Percentiles rank a stretch among this genome's conserved stretches.
phyloP scores from a whole-genome alignment of 2,113 vertebrate species.

The Oryzias curvinotus region DNA sequence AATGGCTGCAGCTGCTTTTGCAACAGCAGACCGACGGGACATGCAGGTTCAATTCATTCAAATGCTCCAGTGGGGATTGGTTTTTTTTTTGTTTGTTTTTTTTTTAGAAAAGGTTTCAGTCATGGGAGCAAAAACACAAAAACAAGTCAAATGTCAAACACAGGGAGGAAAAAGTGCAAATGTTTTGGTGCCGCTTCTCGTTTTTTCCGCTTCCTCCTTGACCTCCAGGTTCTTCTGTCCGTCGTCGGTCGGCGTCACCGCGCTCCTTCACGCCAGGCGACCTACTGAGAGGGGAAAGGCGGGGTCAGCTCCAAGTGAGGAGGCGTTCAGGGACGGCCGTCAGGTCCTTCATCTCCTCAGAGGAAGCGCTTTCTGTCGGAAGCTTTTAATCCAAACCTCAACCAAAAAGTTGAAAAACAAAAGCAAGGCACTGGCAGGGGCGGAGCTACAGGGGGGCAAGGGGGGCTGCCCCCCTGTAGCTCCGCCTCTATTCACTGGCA shows the following conservation, averaged over 20 bases:
- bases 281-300: conserved; percentile 72
- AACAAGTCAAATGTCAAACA: conserved; percentile 69
- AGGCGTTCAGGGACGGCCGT: no score
- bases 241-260: conserved; percentile 63
- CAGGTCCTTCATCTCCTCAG: no score
- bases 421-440: no score
- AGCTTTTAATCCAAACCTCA: no score
- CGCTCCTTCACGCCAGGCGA: conserved; percentile 76
- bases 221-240: conserved; percentile 47
- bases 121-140: conserved; percentile 52
- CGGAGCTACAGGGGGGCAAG: no score
- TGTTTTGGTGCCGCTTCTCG: conserved; percentile 78
- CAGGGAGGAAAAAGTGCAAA: conserved; percentile 82
- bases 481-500: no score
- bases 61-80: conserved; percentile 57
- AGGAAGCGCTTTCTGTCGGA: no score
- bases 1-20: not conserved
- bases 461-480: no score
- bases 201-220: conserved; percentile 44
- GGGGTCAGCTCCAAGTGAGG: not conserved
- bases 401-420: no score
- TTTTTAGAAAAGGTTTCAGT: conserved; percentile 45
- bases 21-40: conserved; percentile 37
- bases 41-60: conserved; percentile 21
- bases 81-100: conserved; percentile 41